These are phyloP conservation scores for Calidris pugnax DNA, from an alignment of 2,113 vertebrate genomes.

Conservation along the genomic window DNA sequence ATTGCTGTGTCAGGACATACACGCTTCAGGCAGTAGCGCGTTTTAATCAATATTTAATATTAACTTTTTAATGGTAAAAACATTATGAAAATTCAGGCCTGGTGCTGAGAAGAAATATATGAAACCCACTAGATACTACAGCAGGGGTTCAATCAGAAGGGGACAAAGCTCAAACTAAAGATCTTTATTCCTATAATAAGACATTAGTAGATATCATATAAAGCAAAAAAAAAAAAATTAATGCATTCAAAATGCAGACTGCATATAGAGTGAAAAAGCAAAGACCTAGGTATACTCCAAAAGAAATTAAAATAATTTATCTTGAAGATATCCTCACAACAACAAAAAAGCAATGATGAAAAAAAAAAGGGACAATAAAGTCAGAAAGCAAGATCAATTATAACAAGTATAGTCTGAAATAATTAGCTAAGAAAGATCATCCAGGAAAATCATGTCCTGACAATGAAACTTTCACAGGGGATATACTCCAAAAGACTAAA, in stretches of 20 bases:
- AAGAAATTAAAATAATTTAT: background rate
- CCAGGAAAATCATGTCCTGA: background rate
- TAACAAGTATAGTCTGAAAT: background rate
- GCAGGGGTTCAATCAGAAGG: background rate
- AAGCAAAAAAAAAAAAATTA: background rate
- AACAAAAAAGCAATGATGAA: background rate
- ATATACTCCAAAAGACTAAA: background rate
- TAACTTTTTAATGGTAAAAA: background rate
- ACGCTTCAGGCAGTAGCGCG: background rate
- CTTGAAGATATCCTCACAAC: background rate
- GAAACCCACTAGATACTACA: background rate
- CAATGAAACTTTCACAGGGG: background rate
- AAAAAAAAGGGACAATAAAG: background rate
- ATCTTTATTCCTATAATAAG: background rate
- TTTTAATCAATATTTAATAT: background rate
- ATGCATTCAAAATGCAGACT: background rate
- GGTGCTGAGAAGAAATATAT: background rate
- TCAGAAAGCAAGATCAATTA: background rate
- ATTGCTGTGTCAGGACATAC: background rate
- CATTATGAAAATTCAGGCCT: background rate
- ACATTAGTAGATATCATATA: background rate
- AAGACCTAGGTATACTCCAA: background rate
- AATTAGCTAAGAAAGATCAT: background rate
- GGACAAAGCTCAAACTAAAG: background rate
- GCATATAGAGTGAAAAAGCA: background rate